Evolutionary conservation across 1,140 invertebrate species (phyloP), one percentile per base, ranked within the genome.

Genomic region (Globodera rostochiensis): DNA sequence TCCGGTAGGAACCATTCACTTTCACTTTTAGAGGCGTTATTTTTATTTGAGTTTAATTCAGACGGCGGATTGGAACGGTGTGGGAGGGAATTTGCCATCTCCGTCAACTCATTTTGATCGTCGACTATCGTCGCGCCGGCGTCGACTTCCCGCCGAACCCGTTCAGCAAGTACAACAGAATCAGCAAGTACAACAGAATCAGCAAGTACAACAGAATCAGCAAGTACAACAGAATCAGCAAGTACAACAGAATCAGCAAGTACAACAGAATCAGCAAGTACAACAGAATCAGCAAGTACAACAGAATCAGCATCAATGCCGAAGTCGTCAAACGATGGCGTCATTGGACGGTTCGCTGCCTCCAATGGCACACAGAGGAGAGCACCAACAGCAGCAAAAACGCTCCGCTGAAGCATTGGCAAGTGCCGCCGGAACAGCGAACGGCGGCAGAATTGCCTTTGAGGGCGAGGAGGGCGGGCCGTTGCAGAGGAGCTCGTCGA

Each of bases 401-500:
- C 36, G 36, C 36, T 36, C 36, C 36, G 36, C 36, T 60, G 45
- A 46, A 13, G 36, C 60, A 36, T 36, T 36, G 21, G 46, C 15
- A n/a, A 36, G 46, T 36, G 64, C 64, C 53, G 74, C 15, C 36
- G 64, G 50, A 3, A 6, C 64, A 75, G 64, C 47, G 36, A 75
- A 57, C 64, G 46, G 15, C 64, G 46, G 15, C 53, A 47, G 64
- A 75, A 75, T n/a, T 76, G 50, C 15, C n/a, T 19, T 45, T 19
- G 66, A 47, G 36, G 7, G 19, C 6, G 64, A 75, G 25, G 49
- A 47, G 13, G 13, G 15, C 13, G 57, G 57, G 57, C 69, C 36
- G 3, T 49, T 78, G 50, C n/a, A 50, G 6, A 47, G 77, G 45
- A 78, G 77, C 69, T 78, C 19, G 46, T 78, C 77, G 8, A 78